phyloP scores from a whole-genome alignment of 2,888 invertebrate species.

The Dicroscelio sp. region DNA sequence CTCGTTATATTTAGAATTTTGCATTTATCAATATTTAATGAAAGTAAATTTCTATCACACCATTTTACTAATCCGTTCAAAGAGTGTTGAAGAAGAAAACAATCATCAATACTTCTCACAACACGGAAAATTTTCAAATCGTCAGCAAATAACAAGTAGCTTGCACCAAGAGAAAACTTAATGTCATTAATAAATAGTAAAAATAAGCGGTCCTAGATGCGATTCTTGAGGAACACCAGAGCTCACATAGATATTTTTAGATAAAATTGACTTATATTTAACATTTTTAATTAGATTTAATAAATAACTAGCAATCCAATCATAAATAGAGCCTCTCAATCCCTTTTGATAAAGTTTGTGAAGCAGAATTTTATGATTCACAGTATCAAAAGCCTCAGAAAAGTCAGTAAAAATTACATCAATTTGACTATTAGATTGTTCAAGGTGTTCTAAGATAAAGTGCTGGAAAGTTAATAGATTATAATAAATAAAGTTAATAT shows the following conservation, averaged over 20 bases:
- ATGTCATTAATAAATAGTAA: constrained; percentile 8
- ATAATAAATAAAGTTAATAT: too few species aligned
- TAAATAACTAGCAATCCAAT: constrained; percentile 2
- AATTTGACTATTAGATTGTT: not conserved
- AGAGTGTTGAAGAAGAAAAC: not conserved
- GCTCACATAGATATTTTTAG: not conserved
- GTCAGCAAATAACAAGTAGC: not conserved
- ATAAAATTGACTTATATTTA: not conserved
- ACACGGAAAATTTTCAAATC: constrained; percentile 6
- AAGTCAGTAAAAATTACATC: too few species aligned
- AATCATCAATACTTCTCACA: not conserved
- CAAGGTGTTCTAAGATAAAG: not conserved
- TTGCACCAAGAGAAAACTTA: not conserved
- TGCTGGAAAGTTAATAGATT: not conserved
- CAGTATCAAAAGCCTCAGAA: too few species aligned
- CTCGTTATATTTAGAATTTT: constrained; percentile 10
- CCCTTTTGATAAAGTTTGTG: not conserved
- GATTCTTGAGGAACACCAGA: not conserved
- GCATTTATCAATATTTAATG: not conserved
- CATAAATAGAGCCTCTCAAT: not conserved
- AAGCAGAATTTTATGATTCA: not conserved
- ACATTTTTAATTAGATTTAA: not conserved
- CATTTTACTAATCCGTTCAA: not conserved
- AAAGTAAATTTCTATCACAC: not conserved
- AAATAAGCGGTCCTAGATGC: too few species aligned